Percentiles rank a stretch among this genome's conserved stretches.
phyloP scores from a whole-genome alignment of 1,140 invertebrate species.

The Euwallacea fornicatus region DNA sequence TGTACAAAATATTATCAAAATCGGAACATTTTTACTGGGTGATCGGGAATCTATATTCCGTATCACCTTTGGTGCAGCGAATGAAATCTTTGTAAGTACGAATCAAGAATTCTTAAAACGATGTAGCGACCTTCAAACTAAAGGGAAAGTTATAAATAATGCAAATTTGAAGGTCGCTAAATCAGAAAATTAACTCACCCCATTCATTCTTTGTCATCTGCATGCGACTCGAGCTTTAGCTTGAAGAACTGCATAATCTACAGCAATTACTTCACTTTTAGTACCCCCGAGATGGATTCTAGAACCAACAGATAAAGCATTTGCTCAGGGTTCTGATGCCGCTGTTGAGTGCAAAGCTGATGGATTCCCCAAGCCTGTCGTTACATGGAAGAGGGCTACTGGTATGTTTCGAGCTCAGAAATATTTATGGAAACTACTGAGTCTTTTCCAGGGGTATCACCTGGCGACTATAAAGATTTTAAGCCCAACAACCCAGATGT shows the following conservation, averaged over 20 bases:
- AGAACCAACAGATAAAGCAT: constrained; percentile 93
- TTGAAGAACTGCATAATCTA: constrained; percentile 20
- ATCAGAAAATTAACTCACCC: too few relatives aligned
- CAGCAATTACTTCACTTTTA: constrained; percentile 56
- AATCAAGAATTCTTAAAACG: too few relatives aligned
- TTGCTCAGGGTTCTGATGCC: constrained; percentile 89
- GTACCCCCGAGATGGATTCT: constrained; percentile 96
- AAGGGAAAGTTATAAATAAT: neutral
- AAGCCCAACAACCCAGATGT: constrained; percentile 86
- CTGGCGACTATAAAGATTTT: constrained; percentile 90
- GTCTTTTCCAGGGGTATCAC: constrained; percentile 70
- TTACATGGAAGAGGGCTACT: constrained; percentile 94
- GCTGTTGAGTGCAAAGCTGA: constrained; percentile 94
- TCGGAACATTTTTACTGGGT: too few relatives aligned
- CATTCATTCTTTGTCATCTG: constrained; percentile 17
- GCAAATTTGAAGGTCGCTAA: too few relatives aligned
- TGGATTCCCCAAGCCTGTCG: constrained; percentile 89
- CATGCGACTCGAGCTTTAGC: constrained; percentile 6
- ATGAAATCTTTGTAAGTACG: too few relatives aligned
- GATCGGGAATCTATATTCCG: too few relatives aligned
- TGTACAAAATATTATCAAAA: too few relatives aligned
- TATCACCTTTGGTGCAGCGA: too few relatives aligned
- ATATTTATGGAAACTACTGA: neutral
- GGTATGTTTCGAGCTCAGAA: constrained; percentile 60
- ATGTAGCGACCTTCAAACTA: too few relatives aligned